A percentile compares a stretch with the other conserved stretches of the same genome.
Evolutionary conservation across 2,888 invertebrate species (phyloP).

Genomic region (Caenorhabditis sp.): DNA sequence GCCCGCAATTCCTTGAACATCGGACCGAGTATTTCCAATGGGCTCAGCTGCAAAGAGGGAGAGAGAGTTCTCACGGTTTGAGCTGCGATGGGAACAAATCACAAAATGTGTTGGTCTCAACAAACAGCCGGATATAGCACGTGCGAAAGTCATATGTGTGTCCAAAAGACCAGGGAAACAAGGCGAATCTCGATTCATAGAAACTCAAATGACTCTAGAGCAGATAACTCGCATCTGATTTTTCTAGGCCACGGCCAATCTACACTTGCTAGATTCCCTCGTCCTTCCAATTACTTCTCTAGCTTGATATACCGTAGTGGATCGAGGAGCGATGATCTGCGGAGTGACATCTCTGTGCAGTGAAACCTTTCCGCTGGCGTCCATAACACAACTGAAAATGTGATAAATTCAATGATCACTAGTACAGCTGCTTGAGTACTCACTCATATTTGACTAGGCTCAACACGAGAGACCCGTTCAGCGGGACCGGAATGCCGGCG

Average conservation of each 20-base stretch:
- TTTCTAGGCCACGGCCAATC: no score
- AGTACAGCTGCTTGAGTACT: background rate
- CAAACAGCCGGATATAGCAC: no score
- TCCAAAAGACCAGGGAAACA: no score
- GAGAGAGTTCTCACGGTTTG: no score
- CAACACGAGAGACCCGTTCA: conserved; percentile 57
- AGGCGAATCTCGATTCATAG: no score
- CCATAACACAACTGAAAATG: conserved; percentile 51
- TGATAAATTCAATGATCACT: background rate
- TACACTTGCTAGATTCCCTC: no score
- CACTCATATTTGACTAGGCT: conserved; percentile 60
- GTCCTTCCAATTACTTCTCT: no score
- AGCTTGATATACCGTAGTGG: conserved; percentile 55
- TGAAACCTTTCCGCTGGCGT: conserved; percentile 56
- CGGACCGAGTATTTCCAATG: conserved; percentile 62
- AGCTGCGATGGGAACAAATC: no score
- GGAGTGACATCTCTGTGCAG: conserved; percentile 50
- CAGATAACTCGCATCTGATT: no score
- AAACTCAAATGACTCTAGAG: no score
- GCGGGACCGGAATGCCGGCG: conserved; percentile 60
- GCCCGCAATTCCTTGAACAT: conserved; percentile 59
- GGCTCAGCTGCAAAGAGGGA: conserved; percentile 56
- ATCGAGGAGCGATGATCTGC: conserved; percentile 7
- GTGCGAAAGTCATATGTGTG: no score
- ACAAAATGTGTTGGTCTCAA: no score